Conservation (phyloP, 2,113 vertebrate genomes). For the Speoplatyrhinus poulsoni region DNA sequence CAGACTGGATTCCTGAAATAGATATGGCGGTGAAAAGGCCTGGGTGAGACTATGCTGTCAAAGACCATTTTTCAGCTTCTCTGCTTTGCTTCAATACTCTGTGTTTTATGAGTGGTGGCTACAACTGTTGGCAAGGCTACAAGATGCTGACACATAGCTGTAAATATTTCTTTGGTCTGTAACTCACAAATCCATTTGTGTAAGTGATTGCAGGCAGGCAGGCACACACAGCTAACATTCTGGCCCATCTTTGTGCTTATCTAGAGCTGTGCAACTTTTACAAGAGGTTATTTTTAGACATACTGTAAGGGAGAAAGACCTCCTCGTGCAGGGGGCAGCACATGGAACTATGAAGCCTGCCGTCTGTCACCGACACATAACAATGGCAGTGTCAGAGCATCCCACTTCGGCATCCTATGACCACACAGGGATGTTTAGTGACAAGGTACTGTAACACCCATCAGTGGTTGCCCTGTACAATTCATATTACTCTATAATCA, state of each 20-base stretch:
- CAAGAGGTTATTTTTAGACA: conserved; percentile 32
- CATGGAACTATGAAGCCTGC: conserved; percentile 1
- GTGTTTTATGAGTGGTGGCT: conserved; percentile 45
- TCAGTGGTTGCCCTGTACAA: conserved; percentile 1
- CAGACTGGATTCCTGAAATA: conserved; percentile 66
- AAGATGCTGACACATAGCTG: conserved; percentile 19
- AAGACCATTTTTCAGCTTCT: conserved; percentile 53
- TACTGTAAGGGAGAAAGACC: background rate
- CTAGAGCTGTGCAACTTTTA: conserved; percentile 36
- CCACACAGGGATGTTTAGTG: conserved; percentile 13
- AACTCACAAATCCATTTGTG: background rate
- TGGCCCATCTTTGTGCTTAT: conserved; percentile 10
- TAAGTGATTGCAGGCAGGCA: background rate
- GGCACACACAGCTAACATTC: background rate
- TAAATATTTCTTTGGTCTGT: conserved; percentile 17
- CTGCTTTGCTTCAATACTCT: conserved; percentile 47
- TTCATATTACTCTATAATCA: too few relatives aligned
- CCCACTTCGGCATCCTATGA: conserved; percentile 31
- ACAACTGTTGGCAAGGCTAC: conserved; percentile 14
- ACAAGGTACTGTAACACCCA: background rate
- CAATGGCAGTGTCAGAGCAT: conserved; percentile 56
- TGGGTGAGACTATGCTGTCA: conserved; percentile 56
- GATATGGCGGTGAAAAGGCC: conserved; percentile 52
- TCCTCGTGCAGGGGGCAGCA: conserved; percentile 27
- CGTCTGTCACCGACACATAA: conserved; percentile 49